Base-by-base conservation (phyloP, 1,140 invertebrate genomes). In the Pantala flavescens region DNA sequence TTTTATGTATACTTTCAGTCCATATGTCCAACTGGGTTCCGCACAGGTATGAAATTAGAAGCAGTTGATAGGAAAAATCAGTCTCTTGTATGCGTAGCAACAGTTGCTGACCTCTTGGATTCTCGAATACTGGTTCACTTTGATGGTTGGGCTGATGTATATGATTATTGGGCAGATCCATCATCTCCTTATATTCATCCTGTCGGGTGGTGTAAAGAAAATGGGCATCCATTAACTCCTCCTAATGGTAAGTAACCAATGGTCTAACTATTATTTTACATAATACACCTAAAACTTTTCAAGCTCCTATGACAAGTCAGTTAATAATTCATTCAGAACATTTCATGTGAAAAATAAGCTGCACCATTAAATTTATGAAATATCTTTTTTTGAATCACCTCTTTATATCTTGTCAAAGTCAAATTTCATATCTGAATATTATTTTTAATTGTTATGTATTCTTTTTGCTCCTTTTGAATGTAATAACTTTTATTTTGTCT, bases 131-230 rank as follows among this genome's bases (percentile, higher is more conserved):
- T 96, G 1, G 89, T 98, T 71, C 95, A 96, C 82, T 98, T 98
- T 84, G 96, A 98, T 85, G 93, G 93, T 77, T 98, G 95, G 95
- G 91, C 95, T 80, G 91, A 94, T 80, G 89, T 91, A 77, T 98
- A 96, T 81, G 96, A 98, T 84, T 96, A 95, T 81, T 98, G 96
- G 96, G 89, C 93, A 71, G 91, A 96, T 80, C 88, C 91, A 0
- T 90, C 88, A 43, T 97, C 94, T 0, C 94, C 95, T 0, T 94
- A 95, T 80, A 96, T 98, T 74, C 95, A 97, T 86, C 94, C 95
- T 7, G 90, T 97, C 16, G 93, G 95, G 72, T 97, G 94, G 94
- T 96, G 95, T 80, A 87, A 92, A 78, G 88, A 93, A 71, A 91
- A 93, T 80, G 90, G 89, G 7, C 87, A 90, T 75, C 84, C 87